A percentile compares a stretch with the other conserved stretches of the same genome.
These are phyloP conservation scores for Megalops atlanticus DNA, from an alignment of 2,113 vertebrate species.

Conservation along the genomic window DNA sequence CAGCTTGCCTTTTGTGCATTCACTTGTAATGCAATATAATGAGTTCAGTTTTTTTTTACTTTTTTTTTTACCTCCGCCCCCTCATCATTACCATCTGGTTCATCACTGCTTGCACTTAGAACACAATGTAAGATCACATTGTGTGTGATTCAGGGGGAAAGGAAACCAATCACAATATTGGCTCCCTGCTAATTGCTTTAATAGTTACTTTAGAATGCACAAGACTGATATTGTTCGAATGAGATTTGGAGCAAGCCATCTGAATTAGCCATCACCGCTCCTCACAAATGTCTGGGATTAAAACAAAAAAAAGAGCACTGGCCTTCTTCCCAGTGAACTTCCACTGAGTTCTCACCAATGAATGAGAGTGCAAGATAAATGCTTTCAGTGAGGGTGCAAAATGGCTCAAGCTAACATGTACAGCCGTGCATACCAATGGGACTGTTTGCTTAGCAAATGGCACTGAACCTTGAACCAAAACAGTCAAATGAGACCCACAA, in stretches of 20 bases:
- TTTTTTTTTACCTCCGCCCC: background rate
- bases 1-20: slow-evolving; percentile 7
- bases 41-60: slow-evolving; percentile 5
- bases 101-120: background rate
- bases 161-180: background rate
- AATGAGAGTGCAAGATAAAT: too few species aligned
- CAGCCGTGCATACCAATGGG: background rate
- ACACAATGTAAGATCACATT: slow-evolving; percentile 2
- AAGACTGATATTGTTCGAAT: background rate
- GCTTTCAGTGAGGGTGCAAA: background rate
- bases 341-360: background rate
- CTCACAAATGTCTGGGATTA: background rate
- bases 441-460: background rate
- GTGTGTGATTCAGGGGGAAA: background rate
- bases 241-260: background rate
- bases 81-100: background rate
- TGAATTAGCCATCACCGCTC: background rate
- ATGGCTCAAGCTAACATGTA: background rate
- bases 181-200: slow-evolving; percentile 29
- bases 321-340: background rate
- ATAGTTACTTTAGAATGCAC: background rate
- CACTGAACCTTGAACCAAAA: background rate
- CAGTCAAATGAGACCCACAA: background rate
- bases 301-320: background rate
- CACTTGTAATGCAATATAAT: slow-evolving; percentile 32